Evolutionary conservation across 2,888 invertebrate species (phyloP).

Genomic region (Antheraea yamamai): DNA sequence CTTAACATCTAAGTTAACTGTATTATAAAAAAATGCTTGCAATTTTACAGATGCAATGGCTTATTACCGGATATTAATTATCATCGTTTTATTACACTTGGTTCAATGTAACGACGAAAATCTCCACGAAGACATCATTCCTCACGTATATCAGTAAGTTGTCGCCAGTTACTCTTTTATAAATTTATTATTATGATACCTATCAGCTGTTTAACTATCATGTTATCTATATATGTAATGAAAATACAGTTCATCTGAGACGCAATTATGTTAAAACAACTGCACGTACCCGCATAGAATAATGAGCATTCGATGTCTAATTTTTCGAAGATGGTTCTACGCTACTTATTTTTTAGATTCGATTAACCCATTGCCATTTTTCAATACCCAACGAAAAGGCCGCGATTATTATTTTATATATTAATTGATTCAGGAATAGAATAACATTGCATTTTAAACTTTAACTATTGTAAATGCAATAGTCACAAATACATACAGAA

Average conservation of each 20-base stretch:
- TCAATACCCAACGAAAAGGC: too few relatives aligned
- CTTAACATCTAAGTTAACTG: background rate
- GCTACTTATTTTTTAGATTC: too few relatives aligned
- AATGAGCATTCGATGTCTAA: too few relatives aligned
- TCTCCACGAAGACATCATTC: conserved; percentile 37
- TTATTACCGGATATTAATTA: conserved; percentile 43
- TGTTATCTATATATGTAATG: background rate
- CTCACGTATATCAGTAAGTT: conserved; percentile 60
- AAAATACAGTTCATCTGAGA: background rate
- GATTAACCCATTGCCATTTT: too few relatives aligned
- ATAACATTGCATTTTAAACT: background rate
- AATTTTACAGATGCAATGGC: conserved; percentile 46
- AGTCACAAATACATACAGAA: too few relatives aligned
- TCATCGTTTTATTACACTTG: conserved; percentile 46
- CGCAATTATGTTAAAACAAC: too few relatives aligned
- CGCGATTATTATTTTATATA: background rate
- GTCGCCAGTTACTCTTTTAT: too few relatives aligned
- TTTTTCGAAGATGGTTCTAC: too few relatives aligned
- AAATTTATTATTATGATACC: too few relatives aligned
- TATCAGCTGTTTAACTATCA: too few relatives aligned
- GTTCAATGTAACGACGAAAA: conserved; percentile 47
- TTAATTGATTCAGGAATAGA: background rate
- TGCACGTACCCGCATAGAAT: too few relatives aligned
- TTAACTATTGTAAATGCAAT: background rate
- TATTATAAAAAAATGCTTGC: conserved; percentile 18